Conservation (phyloP, 2,797 vertebrate genomes). For the Etheostoma perlongum region DNA sequence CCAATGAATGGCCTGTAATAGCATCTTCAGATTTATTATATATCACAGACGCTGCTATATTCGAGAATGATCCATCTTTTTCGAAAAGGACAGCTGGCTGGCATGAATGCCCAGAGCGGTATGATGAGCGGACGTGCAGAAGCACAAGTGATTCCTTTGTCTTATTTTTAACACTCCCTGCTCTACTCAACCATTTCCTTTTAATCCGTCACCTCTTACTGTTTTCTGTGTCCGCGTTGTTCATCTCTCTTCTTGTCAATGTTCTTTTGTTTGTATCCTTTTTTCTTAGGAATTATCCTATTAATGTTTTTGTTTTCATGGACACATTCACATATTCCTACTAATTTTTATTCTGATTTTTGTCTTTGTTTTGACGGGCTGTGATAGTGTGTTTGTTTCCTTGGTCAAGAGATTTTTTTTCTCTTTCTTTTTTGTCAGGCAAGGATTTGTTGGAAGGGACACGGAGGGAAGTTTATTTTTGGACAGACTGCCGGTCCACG, state of each 20-base stretch:
- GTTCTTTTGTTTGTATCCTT: background rate
- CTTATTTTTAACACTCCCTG: slow-evolving; percentile 83
- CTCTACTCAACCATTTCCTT: slow-evolving; percentile 52
- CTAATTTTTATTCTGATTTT: slow-evolving; percentile 21
- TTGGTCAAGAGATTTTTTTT: slow-evolving; percentile 5
- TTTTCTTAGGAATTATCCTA: background rate
- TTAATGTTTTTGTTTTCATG: background rate
- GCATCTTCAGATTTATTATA: slow-evolving; percentile 81
- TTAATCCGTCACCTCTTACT: slow-evolving; percentile 41
- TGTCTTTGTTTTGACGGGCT: slow-evolving; percentile 17
- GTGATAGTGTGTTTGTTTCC: slow-evolving; percentile 26
- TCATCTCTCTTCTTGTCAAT: slow-evolving; percentile 19
- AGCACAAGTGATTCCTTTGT: slow-evolving; percentile 81
- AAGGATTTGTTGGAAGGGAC: slow-evolving; percentile 29
- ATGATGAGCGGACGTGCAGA: slow-evolving; percentile 78
- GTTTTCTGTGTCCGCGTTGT: slow-evolving; percentile 35
- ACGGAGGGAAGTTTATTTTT: slow-evolving; percentile 48
- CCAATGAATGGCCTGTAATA: slow-evolving; percentile 75
- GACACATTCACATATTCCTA: background rate
- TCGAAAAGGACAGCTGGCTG: slow-evolving; percentile 84
- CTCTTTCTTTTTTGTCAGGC: background rate
- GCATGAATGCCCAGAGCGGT: slow-evolving; percentile 77
- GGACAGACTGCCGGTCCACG: slow-evolving; percentile 20
- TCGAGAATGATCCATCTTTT: slow-evolving; percentile 70
- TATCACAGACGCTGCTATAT: slow-evolving; percentile 74